These are phyloP conservation scores for Rhagophthalmus giganteus DNA, from an alignment of 2,888 invertebrate genomes.

Conservation along the genomic window DNA sequence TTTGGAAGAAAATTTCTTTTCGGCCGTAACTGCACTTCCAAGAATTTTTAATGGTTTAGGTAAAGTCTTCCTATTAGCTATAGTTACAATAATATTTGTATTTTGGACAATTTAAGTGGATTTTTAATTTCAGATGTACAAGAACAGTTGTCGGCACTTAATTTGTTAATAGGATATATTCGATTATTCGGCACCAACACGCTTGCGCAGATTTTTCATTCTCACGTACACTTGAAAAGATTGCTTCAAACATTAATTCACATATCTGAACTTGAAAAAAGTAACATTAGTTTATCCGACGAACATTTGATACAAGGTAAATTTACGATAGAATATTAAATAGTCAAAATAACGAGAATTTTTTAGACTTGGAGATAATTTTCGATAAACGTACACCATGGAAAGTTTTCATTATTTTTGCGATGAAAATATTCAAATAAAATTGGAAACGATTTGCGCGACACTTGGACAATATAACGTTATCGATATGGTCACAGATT, in stretches of 20 bases:
- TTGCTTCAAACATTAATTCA: slow-evolving; percentile 62
- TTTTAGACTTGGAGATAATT: slow-evolving; percentile 46
- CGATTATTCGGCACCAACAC: slow-evolving; percentile 60
- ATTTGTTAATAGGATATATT: slow-evolving; percentile 70
- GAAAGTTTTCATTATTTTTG: slow-evolving; percentile 67
- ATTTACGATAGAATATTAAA: background rate
- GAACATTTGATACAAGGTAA: slow-evolving; percentile 56
- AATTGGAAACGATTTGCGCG: slow-evolving; percentile 61
- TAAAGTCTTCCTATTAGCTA: no score
- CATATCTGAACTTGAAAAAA: slow-evolving; percentile 58
- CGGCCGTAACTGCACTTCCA: slow-evolving; percentile 64
- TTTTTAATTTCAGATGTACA: slow-evolving; percentile 57
- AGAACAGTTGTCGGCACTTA: slow-evolving; percentile 65
- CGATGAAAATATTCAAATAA: slow-evolving; percentile 53
- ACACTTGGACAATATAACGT: slow-evolving; percentile 62
- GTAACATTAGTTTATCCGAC: slow-evolving; percentile 58
- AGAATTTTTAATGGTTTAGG: slow-evolving; percentile 67
- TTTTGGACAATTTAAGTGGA: background rate
- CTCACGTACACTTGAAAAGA: slow-evolving; percentile 59
- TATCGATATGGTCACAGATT: slow-evolving; percentile 63
- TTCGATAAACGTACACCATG: slow-evolving; percentile 59
- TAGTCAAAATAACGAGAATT: no score
- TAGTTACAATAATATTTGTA: no score
- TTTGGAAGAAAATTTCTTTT: slow-evolving; percentile 64
- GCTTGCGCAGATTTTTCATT: slow-evolving; percentile 62